Percentiles rank a stretch among this genome's conserved stretches.
phyloP scores from a whole-genome alignment of 2,888 invertebrate species.

The Microctonus aethiopoides region DNA sequence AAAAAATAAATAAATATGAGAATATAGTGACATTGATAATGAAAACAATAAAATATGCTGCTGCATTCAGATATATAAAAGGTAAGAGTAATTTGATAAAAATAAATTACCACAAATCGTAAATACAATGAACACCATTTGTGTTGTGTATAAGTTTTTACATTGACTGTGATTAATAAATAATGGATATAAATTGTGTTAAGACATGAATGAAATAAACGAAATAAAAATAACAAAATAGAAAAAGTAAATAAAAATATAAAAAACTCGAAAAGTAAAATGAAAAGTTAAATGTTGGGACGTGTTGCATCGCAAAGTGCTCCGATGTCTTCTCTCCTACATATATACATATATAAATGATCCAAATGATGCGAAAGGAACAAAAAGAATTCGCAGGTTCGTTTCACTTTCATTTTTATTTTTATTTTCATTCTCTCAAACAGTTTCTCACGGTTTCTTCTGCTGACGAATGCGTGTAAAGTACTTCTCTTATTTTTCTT shows the following conservation, averaged over 20 bases:
- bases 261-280: neutral
- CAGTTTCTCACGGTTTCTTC: neutral
- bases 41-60: neutral
- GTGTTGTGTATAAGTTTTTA: constrained; percentile 37
- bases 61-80: neutral
- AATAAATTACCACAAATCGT: neutral
- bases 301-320: neutral
- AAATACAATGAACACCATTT: constrained; percentile 11
- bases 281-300: neutral
- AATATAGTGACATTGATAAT: neutral
- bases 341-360: constrained; percentile 12
- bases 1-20: no score
- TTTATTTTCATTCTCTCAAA: neutral
- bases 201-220: constrained; percentile 41
- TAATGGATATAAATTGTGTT: constrained; percentile 53
- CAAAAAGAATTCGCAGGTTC: neutral
- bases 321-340: constrained; percentile 25
- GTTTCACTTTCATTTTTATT: neutral
- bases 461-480: neutral
- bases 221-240: constrained; percentile 22
- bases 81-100: neutral
- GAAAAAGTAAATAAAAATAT: neutral
- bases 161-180: constrained; percentile 58
- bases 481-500: neutral
- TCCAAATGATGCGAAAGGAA: constrained; percentile 14